Evolutionary conservation across 53 echinoderm and acorn worm species (phyloP).

Genomic region (Arbacia lixula): DNA sequence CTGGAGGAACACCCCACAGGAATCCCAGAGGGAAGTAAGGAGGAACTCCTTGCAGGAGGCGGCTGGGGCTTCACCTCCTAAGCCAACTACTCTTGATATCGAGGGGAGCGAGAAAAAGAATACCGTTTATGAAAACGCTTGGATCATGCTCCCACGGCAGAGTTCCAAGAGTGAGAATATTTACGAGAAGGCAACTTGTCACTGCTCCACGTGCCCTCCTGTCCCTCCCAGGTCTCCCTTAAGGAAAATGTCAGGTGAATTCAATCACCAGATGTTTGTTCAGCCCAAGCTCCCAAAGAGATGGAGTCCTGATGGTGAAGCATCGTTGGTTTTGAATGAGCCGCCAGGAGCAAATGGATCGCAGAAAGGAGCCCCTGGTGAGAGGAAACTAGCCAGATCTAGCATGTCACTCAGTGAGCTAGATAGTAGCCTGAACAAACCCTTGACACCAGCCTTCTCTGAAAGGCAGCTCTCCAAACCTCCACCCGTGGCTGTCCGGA

Average conservation of each 20-base stretch:
- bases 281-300: conserved; percentile 48
- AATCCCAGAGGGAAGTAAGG: background rate
- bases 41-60: conserved; percentile 38
- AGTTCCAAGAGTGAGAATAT: background rate
- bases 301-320: conserved; percentile 47
- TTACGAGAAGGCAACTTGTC: conserved; percentile 39
- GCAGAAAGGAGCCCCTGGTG: background rate
- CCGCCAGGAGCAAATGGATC: background rate
- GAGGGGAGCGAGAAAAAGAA: background rate
- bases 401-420: conserved; percentile 36
- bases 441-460: conserved; percentile 1
- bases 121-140: conserved; percentile 49
- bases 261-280: conserved; percentile 21
- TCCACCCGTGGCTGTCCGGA: background rate
- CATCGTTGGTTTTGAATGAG: background rate
- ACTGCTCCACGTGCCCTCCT: conserved; percentile 30
- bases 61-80: background rate
- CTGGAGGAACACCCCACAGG: conserved; percentile 27
- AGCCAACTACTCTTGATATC: too few species aligned
- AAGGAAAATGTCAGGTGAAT: conserved; percentile 47
- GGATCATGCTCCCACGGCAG: conserved; percentile 44
- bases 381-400: conserved; percentile 8
- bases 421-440: background rate
- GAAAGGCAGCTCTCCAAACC: conserved; percentile 29
- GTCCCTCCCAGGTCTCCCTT: conserved; percentile 42